Conservation (phyloP, 1,140 invertebrate genomes). For the Muscidifurax raptorellus region DNA sequence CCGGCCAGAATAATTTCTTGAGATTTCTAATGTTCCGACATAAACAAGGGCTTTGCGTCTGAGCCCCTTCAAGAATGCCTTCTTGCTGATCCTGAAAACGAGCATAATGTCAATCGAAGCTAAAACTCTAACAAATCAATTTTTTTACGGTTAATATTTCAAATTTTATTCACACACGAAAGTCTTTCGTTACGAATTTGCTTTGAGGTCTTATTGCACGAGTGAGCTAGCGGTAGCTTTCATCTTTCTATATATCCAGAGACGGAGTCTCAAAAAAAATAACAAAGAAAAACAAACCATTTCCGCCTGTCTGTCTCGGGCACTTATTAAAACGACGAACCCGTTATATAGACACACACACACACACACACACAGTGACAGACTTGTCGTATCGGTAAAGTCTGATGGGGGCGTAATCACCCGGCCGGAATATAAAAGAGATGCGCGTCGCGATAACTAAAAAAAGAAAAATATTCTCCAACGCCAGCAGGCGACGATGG, state of each 20-base stretch:
- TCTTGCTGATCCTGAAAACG: not conserved
- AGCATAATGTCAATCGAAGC: not conserved
- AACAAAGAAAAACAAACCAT: too few species aligned
- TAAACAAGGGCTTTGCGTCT: not conserved
- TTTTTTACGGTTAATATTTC: too few species aligned
- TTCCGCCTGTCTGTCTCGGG: too few species aligned
- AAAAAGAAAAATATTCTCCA: not conserved
- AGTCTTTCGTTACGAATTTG: too few species aligned
- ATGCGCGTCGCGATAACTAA: not conserved
- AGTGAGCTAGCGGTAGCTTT: too few species aligned
- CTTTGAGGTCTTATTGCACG: too few species aligned
- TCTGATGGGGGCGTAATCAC: not conserved
- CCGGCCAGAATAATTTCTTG: not conserved
- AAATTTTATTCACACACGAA: too few species aligned
- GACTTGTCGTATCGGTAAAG: not conserved
- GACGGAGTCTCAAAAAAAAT: too few species aligned
- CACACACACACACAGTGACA: not conserved
- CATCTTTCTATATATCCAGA: too few species aligned
- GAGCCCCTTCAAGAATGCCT: not conserved
- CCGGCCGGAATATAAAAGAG: not conserved
- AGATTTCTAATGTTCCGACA: not conserved
- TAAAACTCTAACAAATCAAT: too few species aligned
- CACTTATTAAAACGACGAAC: not conserved
- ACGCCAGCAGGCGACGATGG: not conserved
- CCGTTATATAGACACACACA: not conserved